Conservation (phyloP, 2,888 invertebrate genomes). For the Ganaspis brasiliensis region DNA sequence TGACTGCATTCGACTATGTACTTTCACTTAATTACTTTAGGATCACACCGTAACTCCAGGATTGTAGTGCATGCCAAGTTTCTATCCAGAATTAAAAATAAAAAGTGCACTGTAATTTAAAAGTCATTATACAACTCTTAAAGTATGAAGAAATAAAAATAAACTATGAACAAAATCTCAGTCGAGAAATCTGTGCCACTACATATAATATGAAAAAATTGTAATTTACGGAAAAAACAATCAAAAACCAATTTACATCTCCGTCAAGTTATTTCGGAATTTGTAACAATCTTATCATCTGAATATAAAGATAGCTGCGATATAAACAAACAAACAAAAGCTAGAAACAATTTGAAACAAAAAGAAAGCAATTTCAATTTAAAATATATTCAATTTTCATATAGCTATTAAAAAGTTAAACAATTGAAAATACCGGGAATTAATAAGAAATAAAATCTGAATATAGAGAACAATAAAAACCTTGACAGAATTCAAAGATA, state of each 20-base stretch:
- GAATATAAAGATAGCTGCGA: too few relatives aligned
- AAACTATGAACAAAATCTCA: not conserved
- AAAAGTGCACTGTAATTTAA: slow-evolving; percentile 16
- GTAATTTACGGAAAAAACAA: too few relatives aligned
- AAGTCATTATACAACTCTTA: not conserved
- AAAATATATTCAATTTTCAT: not conserved
- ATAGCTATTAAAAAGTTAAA: not conserved
- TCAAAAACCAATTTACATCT: too few relatives aligned
- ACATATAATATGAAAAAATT: not conserved
- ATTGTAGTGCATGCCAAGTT: slow-evolving; percentile 16
- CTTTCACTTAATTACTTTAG: slow-evolving; percentile 41
- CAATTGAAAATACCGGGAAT: not conserved
- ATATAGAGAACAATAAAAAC: too few relatives aligned
- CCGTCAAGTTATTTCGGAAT: too few relatives aligned
- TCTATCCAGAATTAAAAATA: slow-evolving; percentile 16
- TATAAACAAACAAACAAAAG: too few relatives aligned
- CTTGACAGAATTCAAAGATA: slow-evolving; percentile 23
- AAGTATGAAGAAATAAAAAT: not conserved
- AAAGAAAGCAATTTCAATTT: too few relatives aligned
- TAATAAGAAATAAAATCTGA: not conserved
- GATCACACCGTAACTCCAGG: slow-evolving; percentile 31
- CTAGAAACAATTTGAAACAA: not conserved
- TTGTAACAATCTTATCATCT: too few relatives aligned
- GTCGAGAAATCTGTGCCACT: slow-evolving; percentile 16
- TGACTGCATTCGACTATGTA: slow-evolving; percentile 35